Evolutionary conservation across 2,888 invertebrate species (phyloP).

Genomic region (Mylabris sibirica): DNA sequence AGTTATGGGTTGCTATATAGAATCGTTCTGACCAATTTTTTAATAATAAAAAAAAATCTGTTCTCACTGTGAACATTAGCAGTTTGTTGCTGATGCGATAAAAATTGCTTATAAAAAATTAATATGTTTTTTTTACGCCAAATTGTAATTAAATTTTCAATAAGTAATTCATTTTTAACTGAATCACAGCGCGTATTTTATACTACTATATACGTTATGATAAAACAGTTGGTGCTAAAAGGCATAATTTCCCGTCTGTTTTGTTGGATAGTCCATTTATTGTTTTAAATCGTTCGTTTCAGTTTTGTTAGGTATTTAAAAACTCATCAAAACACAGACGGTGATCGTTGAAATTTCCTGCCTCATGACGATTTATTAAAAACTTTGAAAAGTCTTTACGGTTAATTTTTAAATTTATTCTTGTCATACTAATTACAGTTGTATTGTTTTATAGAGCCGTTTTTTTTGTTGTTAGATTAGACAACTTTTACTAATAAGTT

Average conservation of each 20-base stretch:
- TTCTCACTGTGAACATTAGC: constrained; percentile 43
- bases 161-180: not conserved
- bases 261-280: not conserved
- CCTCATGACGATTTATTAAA: not conserved
- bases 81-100: not conserved
- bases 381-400: not conserved
- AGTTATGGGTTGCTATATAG: constrained; percentile 32
- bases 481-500: not conserved
- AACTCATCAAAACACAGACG: not conserved
- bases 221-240: not conserved
- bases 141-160: not conserved
- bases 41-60: constrained; percentile 52
- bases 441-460: not conserved
- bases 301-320: constrained; percentile 14
- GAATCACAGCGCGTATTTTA: not conserved
- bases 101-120: not conserved
- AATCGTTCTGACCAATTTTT: constrained; percentile 48
- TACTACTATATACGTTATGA: not conserved
- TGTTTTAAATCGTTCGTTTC: not conserved
- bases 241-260: not conserved
- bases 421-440: not conserved
- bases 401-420: not conserved
- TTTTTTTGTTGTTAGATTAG: not conserved
- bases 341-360: not conserved
- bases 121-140: not conserved